phyloP scores from a whole-genome alignment of 2,888 invertebrate species.

The Xestia ashworthii region DNA sequence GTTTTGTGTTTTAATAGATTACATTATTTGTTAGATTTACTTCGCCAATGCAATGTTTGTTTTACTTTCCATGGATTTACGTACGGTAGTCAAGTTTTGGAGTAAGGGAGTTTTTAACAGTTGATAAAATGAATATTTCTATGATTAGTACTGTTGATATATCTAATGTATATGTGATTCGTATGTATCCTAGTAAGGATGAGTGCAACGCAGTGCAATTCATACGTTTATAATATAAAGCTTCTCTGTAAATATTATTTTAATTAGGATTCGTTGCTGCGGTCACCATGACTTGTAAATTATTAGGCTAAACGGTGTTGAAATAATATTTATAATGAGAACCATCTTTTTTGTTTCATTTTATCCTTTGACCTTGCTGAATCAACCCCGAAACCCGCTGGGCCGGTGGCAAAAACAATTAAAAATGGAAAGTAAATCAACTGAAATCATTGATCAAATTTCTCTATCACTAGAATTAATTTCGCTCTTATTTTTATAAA shows the following conservation, averaged over 20 bases:
- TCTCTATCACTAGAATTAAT: not conserved
- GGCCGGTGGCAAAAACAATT: not conserved
- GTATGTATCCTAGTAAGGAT: constrained; percentile 46
- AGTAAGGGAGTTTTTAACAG: constrained; percentile 75
- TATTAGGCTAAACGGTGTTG: constrained; percentile 82
- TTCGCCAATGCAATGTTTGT: constrained; percentile 61
- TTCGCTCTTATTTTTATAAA: constrained; percentile 56
- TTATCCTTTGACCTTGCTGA: not conserved
- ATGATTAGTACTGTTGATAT: constrained; percentile 73
- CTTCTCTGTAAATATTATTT: constrained; percentile 90
- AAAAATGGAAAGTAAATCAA: constrained; percentile 12
- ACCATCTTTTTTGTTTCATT: constrained; percentile 75
- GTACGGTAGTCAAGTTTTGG: constrained; percentile 74
- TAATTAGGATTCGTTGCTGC: constrained; percentile 75
- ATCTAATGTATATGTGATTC: constrained; percentile 45
- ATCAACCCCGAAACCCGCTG: not conserved
- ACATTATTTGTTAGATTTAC: constrained; percentile 69
- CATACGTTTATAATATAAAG: constrained; percentile 73
- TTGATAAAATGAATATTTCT: constrained; percentile 72
- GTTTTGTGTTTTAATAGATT: constrained; percentile 72
- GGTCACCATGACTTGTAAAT: constrained; percentile 77
- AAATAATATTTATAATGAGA: constrained; percentile 89
- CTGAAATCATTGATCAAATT: not conserved
- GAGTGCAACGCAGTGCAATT: constrained; percentile 69
- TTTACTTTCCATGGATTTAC: constrained; percentile 59